Evolutionary conservation across 35 echinoderm and acorn worm species (phyloP).

Genomic region (Holothuria glaberrima): DNA sequence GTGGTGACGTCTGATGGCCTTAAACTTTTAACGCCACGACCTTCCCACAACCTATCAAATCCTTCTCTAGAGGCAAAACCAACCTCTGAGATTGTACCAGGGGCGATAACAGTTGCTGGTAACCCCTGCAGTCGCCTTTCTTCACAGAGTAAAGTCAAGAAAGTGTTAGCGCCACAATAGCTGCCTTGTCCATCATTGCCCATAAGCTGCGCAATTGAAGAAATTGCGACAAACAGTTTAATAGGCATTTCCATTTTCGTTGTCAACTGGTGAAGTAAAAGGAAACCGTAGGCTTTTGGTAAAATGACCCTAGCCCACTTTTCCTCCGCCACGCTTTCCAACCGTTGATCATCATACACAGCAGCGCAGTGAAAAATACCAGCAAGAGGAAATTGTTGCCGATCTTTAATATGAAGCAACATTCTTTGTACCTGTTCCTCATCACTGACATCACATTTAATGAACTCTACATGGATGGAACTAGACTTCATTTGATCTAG

Average conservation of each 20-base stretch:
- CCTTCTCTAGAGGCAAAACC: constrained; percentile 73
- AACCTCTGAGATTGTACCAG: constrained; percentile 49
- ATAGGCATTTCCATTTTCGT: constrained; percentile 50
- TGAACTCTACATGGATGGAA: neutral
- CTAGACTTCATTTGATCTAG: neutral
- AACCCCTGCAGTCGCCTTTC: constrained; percentile 38
- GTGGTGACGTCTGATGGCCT: constrained; percentile 47
- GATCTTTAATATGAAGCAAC: constrained; percentile 30
- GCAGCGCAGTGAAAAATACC: constrained; percentile 86
- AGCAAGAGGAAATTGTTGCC: neutral
- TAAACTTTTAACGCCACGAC: constrained; percentile 52
- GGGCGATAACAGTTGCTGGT: constrained; percentile 65
- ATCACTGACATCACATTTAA: constrained; percentile 15
- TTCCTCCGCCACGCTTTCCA: constrained; percentile 18
- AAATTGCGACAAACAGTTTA: constrained; percentile 61
- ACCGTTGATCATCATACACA: constrained; percentile 50
- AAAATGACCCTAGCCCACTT: constrained; percentile 55
- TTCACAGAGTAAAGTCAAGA: constrained; percentile 47
- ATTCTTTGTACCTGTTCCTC: neutral
- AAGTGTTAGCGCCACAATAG: constrained; percentile 80
- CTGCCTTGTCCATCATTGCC: constrained; percentile 76
- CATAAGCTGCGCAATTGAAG: constrained; percentile 60
- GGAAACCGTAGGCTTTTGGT: constrained; percentile 72
- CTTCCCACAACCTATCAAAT: constrained; percentile 45
- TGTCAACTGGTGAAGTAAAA: constrained; percentile 74